A percentile compares a stretch with the other conserved stretches of the same genome.
Conservation (phyloP, 2,797 vertebrate genomes). For the Botia almorhae region DNA sequence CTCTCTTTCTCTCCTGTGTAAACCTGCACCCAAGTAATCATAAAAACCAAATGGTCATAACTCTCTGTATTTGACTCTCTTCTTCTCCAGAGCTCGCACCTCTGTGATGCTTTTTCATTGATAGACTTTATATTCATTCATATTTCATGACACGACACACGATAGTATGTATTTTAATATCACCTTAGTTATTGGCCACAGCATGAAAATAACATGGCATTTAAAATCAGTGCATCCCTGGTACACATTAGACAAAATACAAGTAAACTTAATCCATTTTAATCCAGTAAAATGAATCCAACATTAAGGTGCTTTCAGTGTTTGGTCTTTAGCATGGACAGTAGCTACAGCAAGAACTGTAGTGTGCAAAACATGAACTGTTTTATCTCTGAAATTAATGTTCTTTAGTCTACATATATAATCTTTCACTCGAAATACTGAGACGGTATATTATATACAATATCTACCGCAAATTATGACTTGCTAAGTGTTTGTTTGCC, state of each 20-base stretch:
- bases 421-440: neutral
- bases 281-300: no score
- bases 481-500: slow-evolving; percentile 68
- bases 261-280: no score
- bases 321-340: neutral
- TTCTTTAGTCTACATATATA: neutral
- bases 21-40: no score
- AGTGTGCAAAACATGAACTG: neutral
- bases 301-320: no score
- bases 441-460: neutral
- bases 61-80: no score
- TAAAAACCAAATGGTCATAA: no score
- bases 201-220: neutral
- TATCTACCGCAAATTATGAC: slow-evolving; percentile 63
- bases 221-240: no score
- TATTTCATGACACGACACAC: no score
- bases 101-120: no score
- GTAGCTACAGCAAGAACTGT: neutral
- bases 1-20: no score
- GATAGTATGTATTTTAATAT: no score
- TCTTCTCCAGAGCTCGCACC: neutral
- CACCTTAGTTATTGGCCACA: neutral
- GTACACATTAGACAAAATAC: neutral
- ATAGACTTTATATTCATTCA: no score
- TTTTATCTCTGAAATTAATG: neutral